Evolutionary conservation across 2,797 vertebrate genomes (phyloP).

Genomic region (Muraenolepis orangiensis): DNA sequence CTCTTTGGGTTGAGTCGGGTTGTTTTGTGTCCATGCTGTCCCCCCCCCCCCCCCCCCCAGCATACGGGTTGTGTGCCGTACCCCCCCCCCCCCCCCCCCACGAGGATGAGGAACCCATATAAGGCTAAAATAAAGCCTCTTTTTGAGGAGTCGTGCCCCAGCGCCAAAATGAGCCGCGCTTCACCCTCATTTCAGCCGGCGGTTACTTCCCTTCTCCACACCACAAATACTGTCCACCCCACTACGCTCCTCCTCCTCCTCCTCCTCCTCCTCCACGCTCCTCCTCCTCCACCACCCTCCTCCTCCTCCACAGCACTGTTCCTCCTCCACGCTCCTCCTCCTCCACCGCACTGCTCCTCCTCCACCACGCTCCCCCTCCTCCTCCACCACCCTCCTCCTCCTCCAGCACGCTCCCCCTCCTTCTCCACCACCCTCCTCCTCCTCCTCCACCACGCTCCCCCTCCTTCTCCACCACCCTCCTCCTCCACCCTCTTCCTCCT

Average conservation of each 20-base stretch:
- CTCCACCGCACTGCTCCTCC: constrained; percentile 34
- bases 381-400: too few species aligned
- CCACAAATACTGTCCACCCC: too few species aligned
- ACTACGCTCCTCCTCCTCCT: constrained; percentile 45
- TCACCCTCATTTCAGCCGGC: constrained; percentile 46
- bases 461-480: constrained; percentile 15
- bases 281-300: constrained; percentile 45
- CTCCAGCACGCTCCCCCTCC: constrained; percentile 43
- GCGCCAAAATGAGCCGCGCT: constrained; percentile 55
- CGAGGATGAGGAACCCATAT: too few species aligned
- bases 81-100: constrained; percentile 12
- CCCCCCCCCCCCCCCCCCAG: not conserved
- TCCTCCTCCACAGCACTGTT: not conserved
- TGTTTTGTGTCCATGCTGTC: constrained; percentile 23
- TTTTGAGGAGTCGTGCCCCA: constrained; percentile 37
- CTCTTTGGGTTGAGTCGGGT: constrained; percentile 25
- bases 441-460: too few species aligned
- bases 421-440: constrained; percentile 38
- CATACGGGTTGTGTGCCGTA: too few species aligned
- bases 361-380: constrained; percentile 45
- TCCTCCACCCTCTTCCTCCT: constrained; percentile 48
- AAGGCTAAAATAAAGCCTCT: constrained; percentile 49
- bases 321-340: too few species aligned
- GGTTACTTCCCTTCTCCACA: constrained; percentile 16
- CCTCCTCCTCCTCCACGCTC: constrained; percentile 31